Evolutionary conservation across 2,797 vertebrate species (phyloP), one percentile per base, ranked within the genome.

Genomic region (Arnoldichthys spilopterus): DNA sequence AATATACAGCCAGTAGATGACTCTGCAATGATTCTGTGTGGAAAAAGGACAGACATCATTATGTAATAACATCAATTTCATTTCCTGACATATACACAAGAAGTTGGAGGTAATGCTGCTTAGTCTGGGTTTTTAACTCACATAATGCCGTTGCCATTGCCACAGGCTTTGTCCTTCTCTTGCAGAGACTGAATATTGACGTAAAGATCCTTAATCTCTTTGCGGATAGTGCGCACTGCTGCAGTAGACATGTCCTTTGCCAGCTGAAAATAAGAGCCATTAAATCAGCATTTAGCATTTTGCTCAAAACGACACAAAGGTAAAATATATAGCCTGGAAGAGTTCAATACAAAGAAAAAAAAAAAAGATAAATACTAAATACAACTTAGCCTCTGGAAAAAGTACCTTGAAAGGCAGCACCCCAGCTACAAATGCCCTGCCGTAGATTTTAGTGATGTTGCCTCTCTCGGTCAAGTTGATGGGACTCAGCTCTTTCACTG

Each of bases 61-160:
- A 16, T 9, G 2, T 47, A 1, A 9, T 47, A 66, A 54, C 13
- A 26, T 37, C 37, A n/a, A 13, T 20, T 6, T 40, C 6, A 15
- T 43, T 51, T 69, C 4, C 32, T 2, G 22, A 16, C 0, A 7
- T 47, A 43, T 43, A 37, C 8, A 37, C 11, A 22, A 22, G 6
- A 24, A 40, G 2, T 3, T 66, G 2, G 12, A 15, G 12, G 40
- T 26, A 15, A 16, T 49, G 13, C 40, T 30, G 66, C 11, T 47
- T 53, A 11, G n/a, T 32, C 2, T 20, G 16, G 32, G 28, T 18
- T 2, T 49, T 32, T 20, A 26, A 85, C 96, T 96, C 87, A 99
- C 98, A 98, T 98, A 85, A 99, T 97, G 77, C 98, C 98, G 45
- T 92, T 98, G 30, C 96, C 98, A 37, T 93, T 98, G 12, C 97